Evolutionary conservation across 1,140 invertebrate genomes (phyloP), one percentile per base, ranked within the genome.

Genomic region (Popillia japonica): DNA sequence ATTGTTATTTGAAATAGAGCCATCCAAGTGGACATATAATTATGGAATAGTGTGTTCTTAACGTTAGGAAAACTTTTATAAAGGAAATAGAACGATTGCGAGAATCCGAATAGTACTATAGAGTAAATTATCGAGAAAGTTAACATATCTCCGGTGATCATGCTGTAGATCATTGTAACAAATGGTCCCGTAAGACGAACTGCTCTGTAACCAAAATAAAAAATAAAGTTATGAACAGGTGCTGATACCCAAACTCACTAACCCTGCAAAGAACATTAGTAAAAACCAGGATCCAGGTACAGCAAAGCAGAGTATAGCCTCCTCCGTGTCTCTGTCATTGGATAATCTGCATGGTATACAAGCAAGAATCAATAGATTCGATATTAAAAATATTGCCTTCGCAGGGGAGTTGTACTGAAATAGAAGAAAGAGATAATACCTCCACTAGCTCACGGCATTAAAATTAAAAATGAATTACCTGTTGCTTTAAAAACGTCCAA

Each of bases 231-330:
- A n/a, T n/a, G n/a, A n/a, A n/a, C n/a, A n/a, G n/a, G n/a, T n/a
- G n/a, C n/a, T n/a, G n/a, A n/a, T n/a, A n/a, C n/a, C n/a, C n/a
- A n/a, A n/a, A n/a, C n/a, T n/a, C n/a, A n/a, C 27, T 48, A 17
- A 99, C 97, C 98, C 97, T 42, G 98, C 98, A 89, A 99, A 99
- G 87, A 99, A 99, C 92, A 99, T 98, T 0, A 99, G 90, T 75
- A 98, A 92, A 87, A 99, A 98, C 98, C 98, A 99, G 9, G 94
- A 96, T 11, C 96, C 95, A 0, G 98, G 98, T 22, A 98, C 92
- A 0, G 98, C 95, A 80, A 99, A 93, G 4, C 96, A 92, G 22
- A 99, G 87, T 42, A 99, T 93, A 6, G 95, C 94, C 87, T 99
- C 98, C 88, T 99, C 98, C 0, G 94, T 89, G 74, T 92, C 90